Evolutionary conservation across 2,888 invertebrate genomes (phyloP), one percentile per base, ranked within the genome.

Genomic region (Lycia hirtaria): DNA sequence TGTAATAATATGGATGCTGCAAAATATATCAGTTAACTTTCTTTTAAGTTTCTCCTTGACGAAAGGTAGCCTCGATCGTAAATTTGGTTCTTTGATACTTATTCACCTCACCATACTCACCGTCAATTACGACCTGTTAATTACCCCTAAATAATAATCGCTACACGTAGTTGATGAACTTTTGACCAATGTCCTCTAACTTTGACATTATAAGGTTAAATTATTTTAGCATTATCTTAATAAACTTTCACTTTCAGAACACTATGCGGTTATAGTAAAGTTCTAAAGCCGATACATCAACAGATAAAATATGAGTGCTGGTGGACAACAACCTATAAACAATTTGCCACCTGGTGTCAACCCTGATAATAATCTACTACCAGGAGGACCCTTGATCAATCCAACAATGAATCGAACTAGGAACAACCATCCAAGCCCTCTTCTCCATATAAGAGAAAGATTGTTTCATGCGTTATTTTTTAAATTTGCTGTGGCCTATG

Each of bases 391-490:
- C 1, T 71, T 93, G 32, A 85, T 94, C 56, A 93, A 93, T 63
- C 83, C 85, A 47, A 81, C 85, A 20, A 85, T 92, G 73, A 92
- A 93, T 62, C 85, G 93, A 64, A 89, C 92, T 72, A 88, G 89
- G 64, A 94, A 93, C 70, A 94, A 93, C 70, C 93, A 94, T 81
- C 94, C 95, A 84, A 96, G 96, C 79, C 96, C 96, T 32, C 84
- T 97, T 63, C 95, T 97, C 75, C 96, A 96, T 87, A 96, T 98
- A 56, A 93, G 98, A 72, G 98, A 98, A 83, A 94, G 98, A 68
- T 91, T 99, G 51, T 99, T 99, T 84, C 97, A 98, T 89, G 98
- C 98, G 10, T 93, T 99, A 69, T 98, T 99, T 87, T 96, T 98
- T 81, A 96, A 98, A 82, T 95, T 97, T 69, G 97, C 99, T 2